Percentiles rank a stretch among this genome's conserved stretches.
phyloP scores from a whole-genome alignment of 1,140 invertebrate species.

The Aphis craccivora region DNA sequence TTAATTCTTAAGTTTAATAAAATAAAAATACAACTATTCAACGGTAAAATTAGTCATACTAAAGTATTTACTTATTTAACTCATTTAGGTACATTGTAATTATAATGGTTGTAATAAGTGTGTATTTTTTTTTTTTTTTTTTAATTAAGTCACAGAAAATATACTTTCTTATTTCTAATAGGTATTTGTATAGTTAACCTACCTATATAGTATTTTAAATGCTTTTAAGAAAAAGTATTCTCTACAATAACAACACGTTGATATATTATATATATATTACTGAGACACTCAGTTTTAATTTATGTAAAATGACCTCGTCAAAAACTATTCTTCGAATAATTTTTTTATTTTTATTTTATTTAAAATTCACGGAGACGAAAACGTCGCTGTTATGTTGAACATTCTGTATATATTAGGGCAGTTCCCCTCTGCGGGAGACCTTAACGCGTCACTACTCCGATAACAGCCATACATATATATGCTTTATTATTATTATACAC shows the following conservation, averaged over 20 bases:
- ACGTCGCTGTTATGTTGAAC: not conserved
- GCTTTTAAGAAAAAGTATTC: not conserved
- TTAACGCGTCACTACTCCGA: not conserved
- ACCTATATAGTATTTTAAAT: not conserved
- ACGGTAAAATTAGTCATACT: not conserved
- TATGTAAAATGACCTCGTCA: not conserved
- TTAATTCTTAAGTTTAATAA: not conserved
- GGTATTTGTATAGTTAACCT: not conserved
- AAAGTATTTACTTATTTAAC: not conserved
- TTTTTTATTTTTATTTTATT: not conserved
- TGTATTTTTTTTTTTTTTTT: not conserved
- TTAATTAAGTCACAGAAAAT: not conserved
- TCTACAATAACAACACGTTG: not conserved
- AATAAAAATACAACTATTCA: not conserved
- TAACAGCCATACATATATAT: not conserved
- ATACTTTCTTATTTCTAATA: not conserved
- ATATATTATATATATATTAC: not conserved
- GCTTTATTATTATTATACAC: not conserved
- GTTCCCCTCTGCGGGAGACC: not conserved
- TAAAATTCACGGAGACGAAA: too few relatives aligned
- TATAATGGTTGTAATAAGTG: too few relatives aligned
- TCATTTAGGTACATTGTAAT: not conserved
- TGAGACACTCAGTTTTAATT: not conserved
- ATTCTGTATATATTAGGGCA: not conserved
- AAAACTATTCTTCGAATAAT: not conserved